Conservation (phyloP, 2,888 invertebrate genomes). For the Lasioglossum leucozonium region DNA sequence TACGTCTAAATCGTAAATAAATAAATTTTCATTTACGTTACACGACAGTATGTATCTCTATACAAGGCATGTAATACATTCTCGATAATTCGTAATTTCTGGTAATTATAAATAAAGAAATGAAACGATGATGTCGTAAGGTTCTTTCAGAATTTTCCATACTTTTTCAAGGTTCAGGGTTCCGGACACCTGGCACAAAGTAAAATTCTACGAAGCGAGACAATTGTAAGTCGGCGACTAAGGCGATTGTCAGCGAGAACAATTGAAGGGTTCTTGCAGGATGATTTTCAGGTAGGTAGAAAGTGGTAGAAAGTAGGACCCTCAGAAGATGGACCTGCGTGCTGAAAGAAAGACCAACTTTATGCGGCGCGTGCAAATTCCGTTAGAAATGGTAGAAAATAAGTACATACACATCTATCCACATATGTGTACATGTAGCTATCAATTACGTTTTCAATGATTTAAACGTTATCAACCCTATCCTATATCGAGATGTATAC, state of each 20-base stretch:
- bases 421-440: not conserved
- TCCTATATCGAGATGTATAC: not conserved
- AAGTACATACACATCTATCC: not conserved
- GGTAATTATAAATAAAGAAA: slow-evolving; percentile 52
- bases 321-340: not conserved
- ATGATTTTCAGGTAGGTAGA: not conserved
- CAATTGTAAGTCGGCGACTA: not conserved
- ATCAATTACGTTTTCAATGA: not conserved
- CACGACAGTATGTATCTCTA: slow-evolving; percentile 26
- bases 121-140: slow-evolving; percentile 10
- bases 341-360: not conserved
- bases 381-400: not conserved
- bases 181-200: not conserved
- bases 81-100: slow-evolving; percentile 46
- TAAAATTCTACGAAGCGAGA: not conserved
- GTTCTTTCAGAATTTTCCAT: not conserved
- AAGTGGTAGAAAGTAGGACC: not conserved
- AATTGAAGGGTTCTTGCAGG: slow-evolving; percentile 12
- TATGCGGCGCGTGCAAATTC: not conserved
- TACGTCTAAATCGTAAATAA: slow-evolving; percentile 54
- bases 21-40: slow-evolving; percentile 57
- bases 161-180: not conserved
- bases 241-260: not conserved
- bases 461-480: slow-evolving; percentile 6
- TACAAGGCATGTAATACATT: slow-evolving; percentile 37